Percentiles rank a stretch among this genome's conserved stretches.
These are phyloP conservation scores for Harpalus rufipes DNA, from an alignment of 2,888 invertebrate species.

Conservation along the genomic window DNA sequence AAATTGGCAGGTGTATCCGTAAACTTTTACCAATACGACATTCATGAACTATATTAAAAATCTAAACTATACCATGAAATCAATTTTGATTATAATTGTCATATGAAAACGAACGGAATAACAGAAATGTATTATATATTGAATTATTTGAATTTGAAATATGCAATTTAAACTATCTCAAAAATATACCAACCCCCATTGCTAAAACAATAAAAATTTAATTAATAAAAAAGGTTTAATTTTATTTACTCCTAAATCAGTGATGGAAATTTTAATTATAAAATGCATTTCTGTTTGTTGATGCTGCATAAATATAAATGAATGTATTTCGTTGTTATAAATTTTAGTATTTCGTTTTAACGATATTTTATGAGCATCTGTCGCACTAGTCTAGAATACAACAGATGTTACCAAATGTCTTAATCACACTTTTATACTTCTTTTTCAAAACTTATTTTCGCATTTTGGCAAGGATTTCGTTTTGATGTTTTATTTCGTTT, in stretches of 20 bases:
- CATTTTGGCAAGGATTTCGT: slow-evolving; percentile 34
- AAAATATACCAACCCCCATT: background rate
- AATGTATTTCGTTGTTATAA: background rate
- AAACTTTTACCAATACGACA: too few species aligned
- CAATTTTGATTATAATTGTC: background rate
- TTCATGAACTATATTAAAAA: too few species aligned
- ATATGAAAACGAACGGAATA: background rate
- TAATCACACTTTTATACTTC: slow-evolving; percentile 51
- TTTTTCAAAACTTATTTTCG: slow-evolving; percentile 50
- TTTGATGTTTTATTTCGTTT: slow-evolving; percentile 26
- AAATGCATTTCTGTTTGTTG: background rate
- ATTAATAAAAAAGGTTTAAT: background rate
- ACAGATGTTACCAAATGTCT: slow-evolving; percentile 22
- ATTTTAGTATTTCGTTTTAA: slow-evolving; percentile 31
- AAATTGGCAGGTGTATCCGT: too few species aligned
- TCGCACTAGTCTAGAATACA: background rate
- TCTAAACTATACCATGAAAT: too few species aligned
- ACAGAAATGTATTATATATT: background rate
- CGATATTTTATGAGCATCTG: slow-evolving; percentile 36
- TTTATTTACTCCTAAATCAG: background rate
- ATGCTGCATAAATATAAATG: background rate
- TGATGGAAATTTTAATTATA: slow-evolving; percentile 4
- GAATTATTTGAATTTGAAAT: background rate
- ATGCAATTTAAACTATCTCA: background rate
- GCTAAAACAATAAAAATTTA: background rate